Conservation (phyloP, 2,113 vertebrate genomes). For the Hystrix cristata region DNA sequence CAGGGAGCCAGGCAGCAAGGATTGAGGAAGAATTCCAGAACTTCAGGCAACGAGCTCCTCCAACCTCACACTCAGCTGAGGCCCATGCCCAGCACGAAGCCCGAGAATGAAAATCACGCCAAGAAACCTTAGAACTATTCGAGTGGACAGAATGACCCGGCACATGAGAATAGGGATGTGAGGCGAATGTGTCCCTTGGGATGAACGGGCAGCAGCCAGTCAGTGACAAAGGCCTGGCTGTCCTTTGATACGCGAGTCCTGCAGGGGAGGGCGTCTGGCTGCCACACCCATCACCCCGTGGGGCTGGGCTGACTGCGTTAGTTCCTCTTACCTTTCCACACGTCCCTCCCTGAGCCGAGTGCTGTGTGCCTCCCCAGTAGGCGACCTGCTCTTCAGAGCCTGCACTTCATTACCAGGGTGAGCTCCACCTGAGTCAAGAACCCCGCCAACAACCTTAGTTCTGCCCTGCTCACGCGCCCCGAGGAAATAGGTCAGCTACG, state of each 20-base stretch:
- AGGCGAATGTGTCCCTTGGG: slow-evolving; percentile 18
- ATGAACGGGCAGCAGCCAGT: background rate
- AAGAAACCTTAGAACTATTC: slow-evolving; percentile 33
- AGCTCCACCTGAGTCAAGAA: background rate
- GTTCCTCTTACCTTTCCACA: background rate
- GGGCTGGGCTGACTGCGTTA: slow-evolving; percentile 39
- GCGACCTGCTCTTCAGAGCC: background rate
- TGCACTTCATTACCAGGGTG: background rate
- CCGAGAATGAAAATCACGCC: background rate
- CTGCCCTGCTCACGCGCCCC: background rate
- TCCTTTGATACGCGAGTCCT: no score
- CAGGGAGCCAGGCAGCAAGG: background rate
- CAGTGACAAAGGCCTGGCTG: slow-evolving; percentile 61
- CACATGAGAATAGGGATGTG: background rate
- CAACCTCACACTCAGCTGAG: background rate
- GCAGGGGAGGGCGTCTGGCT: background rate
- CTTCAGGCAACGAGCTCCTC: background rate
- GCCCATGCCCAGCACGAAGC: background rate
- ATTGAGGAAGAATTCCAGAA: background rate
- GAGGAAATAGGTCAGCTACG: background rate
- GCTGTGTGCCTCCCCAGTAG: background rate
- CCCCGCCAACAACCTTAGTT: background rate
- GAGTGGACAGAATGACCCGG: background rate
- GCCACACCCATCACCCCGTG: slow-evolving; percentile 47
- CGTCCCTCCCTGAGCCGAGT: background rate